Evolutionary conservation across 30 jellyfish, hydroid and myxozoan genomes (phyloP).

Genomic region (Aurelia coerulea): DNA sequence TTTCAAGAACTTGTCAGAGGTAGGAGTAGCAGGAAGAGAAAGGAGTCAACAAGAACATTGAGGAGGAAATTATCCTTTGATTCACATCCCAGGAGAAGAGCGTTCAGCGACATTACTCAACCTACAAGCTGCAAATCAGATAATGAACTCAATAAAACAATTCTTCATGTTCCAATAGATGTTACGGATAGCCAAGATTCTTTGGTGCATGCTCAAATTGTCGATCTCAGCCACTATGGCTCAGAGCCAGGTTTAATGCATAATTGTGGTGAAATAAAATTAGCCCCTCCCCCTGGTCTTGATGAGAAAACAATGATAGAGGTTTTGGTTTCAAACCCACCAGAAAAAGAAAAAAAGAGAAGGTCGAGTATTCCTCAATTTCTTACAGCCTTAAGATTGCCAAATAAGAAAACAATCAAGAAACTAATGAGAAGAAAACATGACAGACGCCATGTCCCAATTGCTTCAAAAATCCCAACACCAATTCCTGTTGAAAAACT

Average conservation of each 20-base stretch:
- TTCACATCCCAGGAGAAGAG: constrained; percentile 82
- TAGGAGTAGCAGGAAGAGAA: constrained; percentile 8
- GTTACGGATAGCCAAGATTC: constrained; percentile 30
- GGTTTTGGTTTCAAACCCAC: constrained; percentile 48
- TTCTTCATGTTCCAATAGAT: background rate
- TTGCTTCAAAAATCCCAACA: constrained; percentile 21
- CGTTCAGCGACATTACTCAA: constrained; percentile 63
- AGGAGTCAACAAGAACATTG: constrained; percentile 12
- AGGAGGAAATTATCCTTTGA: constrained; percentile 90
- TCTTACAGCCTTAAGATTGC: constrained; percentile 78
- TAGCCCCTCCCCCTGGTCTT: constrained; percentile 71
- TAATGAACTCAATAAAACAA: constrained; percentile 2
- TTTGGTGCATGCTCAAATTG: constrained; percentile 6
- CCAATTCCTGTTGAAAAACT: constrained; percentile 37
- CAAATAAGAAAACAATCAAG: constrained; percentile 77
- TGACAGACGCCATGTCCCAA: constrained; percentile 48
- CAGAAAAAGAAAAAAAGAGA: constrained; percentile 65
- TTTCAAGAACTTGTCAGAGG: constrained; percentile 54
- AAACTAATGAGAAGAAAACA: constrained; percentile 54
- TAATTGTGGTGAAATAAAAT: background rate
- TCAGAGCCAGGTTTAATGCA: constrained; percentile 19
- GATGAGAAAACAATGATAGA: constrained; percentile 43
- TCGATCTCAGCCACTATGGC: constrained; percentile 14
- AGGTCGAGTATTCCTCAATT: constrained; percentile 73
- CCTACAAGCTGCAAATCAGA: constrained; percentile 19